Percentiles rank a stretch among this genome's conserved stretches.
Evolutionary conservation across 2,113 vertebrate genomes (phyloP).

Genomic region (Nannobrachium achirus): DNA sequence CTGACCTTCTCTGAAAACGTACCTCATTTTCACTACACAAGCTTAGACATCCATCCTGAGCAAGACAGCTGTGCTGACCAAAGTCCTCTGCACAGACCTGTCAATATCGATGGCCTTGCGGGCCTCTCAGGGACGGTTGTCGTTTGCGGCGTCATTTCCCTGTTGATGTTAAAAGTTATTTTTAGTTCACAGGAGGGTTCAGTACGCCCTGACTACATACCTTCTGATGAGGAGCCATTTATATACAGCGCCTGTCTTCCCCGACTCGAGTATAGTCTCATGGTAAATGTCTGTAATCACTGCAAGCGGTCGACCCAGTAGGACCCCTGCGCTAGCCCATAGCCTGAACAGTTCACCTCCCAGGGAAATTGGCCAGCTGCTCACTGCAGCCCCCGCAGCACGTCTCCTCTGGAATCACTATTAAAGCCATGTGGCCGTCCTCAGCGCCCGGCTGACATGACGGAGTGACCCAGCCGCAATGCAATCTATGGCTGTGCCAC

Average conservation of each 20-base stretch:
- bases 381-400: background rate
- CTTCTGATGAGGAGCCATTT: too few relatives aligned
- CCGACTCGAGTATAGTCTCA: too few relatives aligned
- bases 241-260: too few relatives aligned
- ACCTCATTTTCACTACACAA: background rate
- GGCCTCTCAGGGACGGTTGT: background rate
- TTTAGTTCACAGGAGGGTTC: too few relatives aligned
- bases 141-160: too few relatives aligned
- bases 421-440: slow-evolving; percentile 34
- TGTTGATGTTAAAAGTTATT: too few relatives aligned
- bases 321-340: slow-evolving; percentile 28
- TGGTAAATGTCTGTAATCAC: slow-evolving; percentile 12
- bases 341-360: slow-evolving; percentile 45
- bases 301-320: slow-evolving; percentile 15
- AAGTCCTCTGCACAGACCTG: too few relatives aligned
- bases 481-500: slow-evolving; percentile 28
- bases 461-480: slow-evolving; percentile 24
- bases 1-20: background rate
- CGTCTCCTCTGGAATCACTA: too few relatives aligned
- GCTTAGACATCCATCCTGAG: slow-evolving; percentile 2
- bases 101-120: background rate
- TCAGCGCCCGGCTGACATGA: slow-evolving; percentile 27
- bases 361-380: slow-evolving; percentile 49
- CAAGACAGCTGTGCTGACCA: slow-evolving; percentile 1
- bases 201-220: too few relatives aligned